A percentile compares a stretch with the other conserved stretches of the same genome.
Evolutionary conservation across 2,888 invertebrate genomes (phyloP).

Genomic region (Lithodes maja): DNA sequence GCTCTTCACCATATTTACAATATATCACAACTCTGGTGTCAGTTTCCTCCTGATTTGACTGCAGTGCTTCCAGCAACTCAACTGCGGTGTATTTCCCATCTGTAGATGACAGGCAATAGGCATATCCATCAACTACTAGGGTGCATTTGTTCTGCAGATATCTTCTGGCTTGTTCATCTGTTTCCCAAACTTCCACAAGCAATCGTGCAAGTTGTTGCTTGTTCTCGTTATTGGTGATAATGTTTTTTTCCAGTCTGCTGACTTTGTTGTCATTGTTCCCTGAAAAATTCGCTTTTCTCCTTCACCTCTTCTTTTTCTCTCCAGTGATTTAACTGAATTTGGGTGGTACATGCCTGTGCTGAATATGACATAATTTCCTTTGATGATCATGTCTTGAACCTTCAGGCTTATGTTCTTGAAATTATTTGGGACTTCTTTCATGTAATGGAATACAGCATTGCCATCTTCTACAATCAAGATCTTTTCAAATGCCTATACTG

Average conservation of each 20-base stretch:
- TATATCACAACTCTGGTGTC: neutral
- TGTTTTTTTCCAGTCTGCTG: neutral
- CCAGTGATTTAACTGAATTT: neutral
- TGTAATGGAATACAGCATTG: slow-evolving; percentile 1
- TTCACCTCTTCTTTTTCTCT: neutral
- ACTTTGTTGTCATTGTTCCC: slow-evolving; percentile 8
- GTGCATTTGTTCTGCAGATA: neutral
- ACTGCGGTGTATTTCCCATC: neutral
- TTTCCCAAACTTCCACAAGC: neutral
- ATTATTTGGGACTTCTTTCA: neutral
- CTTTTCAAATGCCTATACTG: neutral
- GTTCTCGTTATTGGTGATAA: slow-evolving; percentile 24
- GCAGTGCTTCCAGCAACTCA: neutral
- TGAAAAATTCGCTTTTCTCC: neutral
- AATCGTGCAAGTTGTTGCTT: neutral
- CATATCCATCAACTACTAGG: neutral
- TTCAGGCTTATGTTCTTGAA: slow-evolving; percentile 3
- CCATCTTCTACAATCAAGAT: neutral
- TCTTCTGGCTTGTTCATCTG: neutral
- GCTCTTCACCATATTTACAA: slow-evolving; percentile 6
- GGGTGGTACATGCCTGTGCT: slow-evolving; percentile 16
- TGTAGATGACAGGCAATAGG: neutral
- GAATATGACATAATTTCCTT: neutral
- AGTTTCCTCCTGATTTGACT: neutral
- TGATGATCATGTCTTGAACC: neutral